Conservation (phyloP, 2,797 vertebrate species). For the Darevskia nairensis region DNA sequence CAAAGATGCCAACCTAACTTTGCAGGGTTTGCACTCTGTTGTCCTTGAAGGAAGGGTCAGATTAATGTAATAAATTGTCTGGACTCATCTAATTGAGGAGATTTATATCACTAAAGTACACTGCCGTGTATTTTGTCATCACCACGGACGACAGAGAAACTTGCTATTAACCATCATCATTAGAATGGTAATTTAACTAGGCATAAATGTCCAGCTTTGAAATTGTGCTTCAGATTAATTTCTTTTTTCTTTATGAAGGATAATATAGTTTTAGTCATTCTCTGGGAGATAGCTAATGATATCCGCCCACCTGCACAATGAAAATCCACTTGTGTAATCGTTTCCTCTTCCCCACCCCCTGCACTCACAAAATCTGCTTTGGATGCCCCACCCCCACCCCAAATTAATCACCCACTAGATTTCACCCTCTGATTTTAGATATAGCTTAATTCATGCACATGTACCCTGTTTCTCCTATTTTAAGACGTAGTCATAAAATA, state of each 20-base stretch:
- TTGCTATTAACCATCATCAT: background rate
- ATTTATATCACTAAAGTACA: background rate
- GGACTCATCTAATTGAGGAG: background rate
- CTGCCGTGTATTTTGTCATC: background rate
- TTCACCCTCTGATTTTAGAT: too few species aligned
- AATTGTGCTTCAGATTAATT: background rate
- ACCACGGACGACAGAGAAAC: background rate
- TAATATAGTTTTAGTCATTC: slow-evolving; percentile 51
- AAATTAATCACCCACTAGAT: background rate
- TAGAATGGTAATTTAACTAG: background rate
- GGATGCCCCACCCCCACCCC: slow-evolving; percentile 17
- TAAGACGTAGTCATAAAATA: too few species aligned
- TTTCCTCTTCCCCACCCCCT: too few species aligned
- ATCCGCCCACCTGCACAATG: background rate
- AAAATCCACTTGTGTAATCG: background rate
- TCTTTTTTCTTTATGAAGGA: slow-evolving; percentile 40
- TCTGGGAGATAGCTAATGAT: background rate
- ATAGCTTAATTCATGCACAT: slow-evolving; percentile 19
- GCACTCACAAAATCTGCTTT: too few species aligned
- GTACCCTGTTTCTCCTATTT: too few species aligned
- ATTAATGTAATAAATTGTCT: background rate
- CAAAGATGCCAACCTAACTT: background rate
- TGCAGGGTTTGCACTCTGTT: background rate
- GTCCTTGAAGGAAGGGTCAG: background rate
- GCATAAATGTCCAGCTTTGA: slow-evolving; percentile 10